Base-by-base conservation (phyloP, 2,113 vertebrate genomes). In the Thryonomys swinderianus region DNA sequence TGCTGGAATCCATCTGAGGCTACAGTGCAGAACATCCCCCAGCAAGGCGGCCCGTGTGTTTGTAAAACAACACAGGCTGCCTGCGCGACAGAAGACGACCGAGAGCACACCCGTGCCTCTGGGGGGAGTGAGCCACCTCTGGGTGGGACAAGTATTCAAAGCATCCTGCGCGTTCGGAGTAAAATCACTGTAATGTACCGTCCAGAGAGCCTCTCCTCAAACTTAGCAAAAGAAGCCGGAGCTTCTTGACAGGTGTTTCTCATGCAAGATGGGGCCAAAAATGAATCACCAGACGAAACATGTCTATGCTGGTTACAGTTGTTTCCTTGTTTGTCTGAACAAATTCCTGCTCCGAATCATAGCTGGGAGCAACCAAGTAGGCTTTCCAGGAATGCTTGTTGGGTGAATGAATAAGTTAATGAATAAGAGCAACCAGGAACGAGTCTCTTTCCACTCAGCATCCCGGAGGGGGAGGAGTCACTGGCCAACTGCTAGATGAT, bases 1-100 rank as follows among this genome's bases (percentile, higher is more conserved):
- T 91, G 27, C 97, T 96, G 90, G 85, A 97, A 94, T 95, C 96
- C 27, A 94, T 93, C 89, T 96, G 88, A 79, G 18, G 51, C 27
- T 8, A 61, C 79, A 51, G 11, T 23, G 80, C 59, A 27, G 87
- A 97, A 93, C 81, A 88, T 84, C 5, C 8, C 17, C 0, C 2
- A 34, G 82, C 34, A 95, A n/a, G 97, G 87, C 96, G 89, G 93
- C 71, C 78, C 84, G 59, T 79, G n/a, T n/a, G n/a, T n/a, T n/a
- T n/a, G n/a, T 71, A n/a, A 93, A 96, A 66, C 21, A 83, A 91
- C 32, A 78, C 34, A 34, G 90, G 93, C n/a, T 74, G 96, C 81
- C 94, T 82, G 48, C 69, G 40, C 32, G 88, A 55, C 17, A 95
- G 85, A 95, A 94, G 82, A 92, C 71, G 84, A 55, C 85, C 74